Evolutionary conservation across 2,797 vertebrate genomes (phyloP).

Genomic region (Xiphophorus birchmanni): DNA sequence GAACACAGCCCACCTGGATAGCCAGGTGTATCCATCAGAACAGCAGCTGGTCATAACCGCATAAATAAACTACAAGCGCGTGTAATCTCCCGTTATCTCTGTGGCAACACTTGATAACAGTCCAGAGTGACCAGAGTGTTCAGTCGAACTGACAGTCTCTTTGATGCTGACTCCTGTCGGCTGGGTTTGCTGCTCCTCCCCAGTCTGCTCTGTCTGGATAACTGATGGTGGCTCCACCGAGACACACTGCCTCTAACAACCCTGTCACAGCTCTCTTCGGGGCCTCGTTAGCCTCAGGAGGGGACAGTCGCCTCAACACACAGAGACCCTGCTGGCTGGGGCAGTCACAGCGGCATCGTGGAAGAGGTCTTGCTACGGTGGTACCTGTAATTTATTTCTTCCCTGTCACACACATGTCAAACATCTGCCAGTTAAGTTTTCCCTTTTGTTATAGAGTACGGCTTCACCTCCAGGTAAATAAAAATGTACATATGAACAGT

Average conservation of each 20-base stretch:
- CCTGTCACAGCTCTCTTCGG: conserved; percentile 54
- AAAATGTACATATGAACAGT: conserved; percentile 2
- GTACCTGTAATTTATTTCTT: conserved; percentile 47
- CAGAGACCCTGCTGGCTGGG: conserved; percentile 30
- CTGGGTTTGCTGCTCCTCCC: conserved; percentile 34
- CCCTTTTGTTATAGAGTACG: not conserved
- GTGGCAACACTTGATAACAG: conserved; percentile 57
- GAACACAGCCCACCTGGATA: conserved; percentile 66
- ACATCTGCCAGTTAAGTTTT: conserved; percentile 19
- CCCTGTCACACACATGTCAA: conserved; percentile 40
- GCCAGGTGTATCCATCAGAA: conserved; percentile 57
- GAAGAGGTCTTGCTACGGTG: conserved; percentile 25
- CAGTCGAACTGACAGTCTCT: conserved; percentile 47
- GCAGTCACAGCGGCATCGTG: conserved; percentile 19
- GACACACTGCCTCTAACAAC: conserved; percentile 54
- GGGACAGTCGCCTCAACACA: conserved; percentile 25
- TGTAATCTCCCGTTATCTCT: conserved; percentile 65
- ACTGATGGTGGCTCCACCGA: conserved; percentile 50
- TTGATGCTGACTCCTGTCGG: conserved; percentile 31
- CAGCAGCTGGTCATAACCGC: conserved; percentile 64
- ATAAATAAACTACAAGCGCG: conserved; percentile 62
- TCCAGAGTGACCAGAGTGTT: conserved; percentile 59
- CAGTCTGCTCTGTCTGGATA: conserved; percentile 44
- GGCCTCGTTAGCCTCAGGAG: conserved; percentile 57
- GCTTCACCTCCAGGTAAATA: not conserved